phyloP scores from a whole-genome alignment of 2,113 vertebrate species.

The Dromiciops gliroides region DNA sequence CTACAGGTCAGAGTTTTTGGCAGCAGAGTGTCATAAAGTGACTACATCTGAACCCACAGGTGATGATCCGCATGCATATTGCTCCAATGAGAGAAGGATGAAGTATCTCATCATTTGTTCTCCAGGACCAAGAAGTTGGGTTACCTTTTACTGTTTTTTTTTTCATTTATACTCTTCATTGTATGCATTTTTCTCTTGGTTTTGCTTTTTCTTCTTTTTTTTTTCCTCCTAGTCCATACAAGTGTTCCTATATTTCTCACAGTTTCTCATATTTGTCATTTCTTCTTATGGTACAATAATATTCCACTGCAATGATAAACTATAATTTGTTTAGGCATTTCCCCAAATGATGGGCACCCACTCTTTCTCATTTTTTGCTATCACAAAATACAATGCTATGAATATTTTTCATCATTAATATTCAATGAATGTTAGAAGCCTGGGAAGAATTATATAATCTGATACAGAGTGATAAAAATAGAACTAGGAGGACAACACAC shows the following conservation, averaged over 20 bases:
- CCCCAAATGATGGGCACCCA: neutral
- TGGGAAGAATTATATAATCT: neutral
- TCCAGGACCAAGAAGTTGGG: neutral
- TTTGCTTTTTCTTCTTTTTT: neutral
- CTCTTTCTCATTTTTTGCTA: neutral
- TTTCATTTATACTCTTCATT: neutral
- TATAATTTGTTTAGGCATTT: neutral
- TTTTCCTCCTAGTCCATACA: neutral
- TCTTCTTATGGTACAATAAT: neutral
- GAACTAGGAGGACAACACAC: neutral
- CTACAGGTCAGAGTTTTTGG: neutral
- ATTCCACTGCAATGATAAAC: neutral
- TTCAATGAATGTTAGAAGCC: neutral
- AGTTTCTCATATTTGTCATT: neutral
- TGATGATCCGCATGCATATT: neutral
- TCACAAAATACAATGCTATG: neutral
- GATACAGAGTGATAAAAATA: neutral
- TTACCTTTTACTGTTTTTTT: neutral
- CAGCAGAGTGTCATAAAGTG: neutral
- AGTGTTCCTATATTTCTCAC: neutral
- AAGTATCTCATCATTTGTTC: neutral
- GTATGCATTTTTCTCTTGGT: neutral
- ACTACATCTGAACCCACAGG: neutral
- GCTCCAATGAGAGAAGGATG: neutral
- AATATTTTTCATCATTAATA: constrained; percentile 5